Conservation (phyloP, 53 echinoderm and acorn worm species). For the Paelopatides confundens region DNA sequence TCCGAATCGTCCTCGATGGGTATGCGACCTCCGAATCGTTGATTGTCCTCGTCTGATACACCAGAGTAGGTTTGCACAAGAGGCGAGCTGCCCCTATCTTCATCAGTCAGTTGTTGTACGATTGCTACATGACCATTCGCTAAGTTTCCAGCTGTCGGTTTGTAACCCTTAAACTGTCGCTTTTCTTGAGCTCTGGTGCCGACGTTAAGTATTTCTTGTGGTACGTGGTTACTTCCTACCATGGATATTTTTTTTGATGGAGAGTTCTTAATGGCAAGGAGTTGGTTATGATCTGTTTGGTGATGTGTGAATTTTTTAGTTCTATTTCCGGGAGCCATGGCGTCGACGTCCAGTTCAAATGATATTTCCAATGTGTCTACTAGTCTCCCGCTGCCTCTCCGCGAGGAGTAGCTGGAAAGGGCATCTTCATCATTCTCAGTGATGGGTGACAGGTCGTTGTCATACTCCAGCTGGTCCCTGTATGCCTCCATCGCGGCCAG, state of each 20-base stretch:
- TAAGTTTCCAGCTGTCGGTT: neutral
- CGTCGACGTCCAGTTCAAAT: neutral
- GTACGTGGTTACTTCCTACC: conserved; percentile 37
- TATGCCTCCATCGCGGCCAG: conserved; percentile 29
- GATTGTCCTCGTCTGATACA: conserved; percentile 8
- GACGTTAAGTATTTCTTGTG: neutral
- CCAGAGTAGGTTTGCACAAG: neutral
- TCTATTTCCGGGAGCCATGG: neutral
- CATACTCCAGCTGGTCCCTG: conserved; percentile 71
- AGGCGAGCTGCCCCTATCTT: neutral
- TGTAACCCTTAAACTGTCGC: neutral
- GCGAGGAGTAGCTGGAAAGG: conserved; percentile 61
- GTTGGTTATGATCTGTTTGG: neutral
- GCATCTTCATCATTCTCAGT: conserved; percentile 73
- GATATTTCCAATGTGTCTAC: conserved; percentile 8
- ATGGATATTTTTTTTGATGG: conserved; percentile 53
- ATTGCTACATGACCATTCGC: neutral
- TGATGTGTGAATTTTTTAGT: neutral
- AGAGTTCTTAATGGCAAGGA: neutral
- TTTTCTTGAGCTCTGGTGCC: conserved; percentile 2
- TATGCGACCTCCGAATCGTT: neutral
- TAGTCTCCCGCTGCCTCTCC: conserved; percentile 61
- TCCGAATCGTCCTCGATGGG: conserved; percentile 4
- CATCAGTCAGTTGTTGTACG: neutral
- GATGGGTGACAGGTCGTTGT: conserved; percentile 78